A percentile compares a stretch with the other conserved stretches of the same genome.
These are phyloP conservation scores for Oligia strigilis DNA, from an alignment of 2,888 invertebrate species.

Conservation along the genomic window DNA sequence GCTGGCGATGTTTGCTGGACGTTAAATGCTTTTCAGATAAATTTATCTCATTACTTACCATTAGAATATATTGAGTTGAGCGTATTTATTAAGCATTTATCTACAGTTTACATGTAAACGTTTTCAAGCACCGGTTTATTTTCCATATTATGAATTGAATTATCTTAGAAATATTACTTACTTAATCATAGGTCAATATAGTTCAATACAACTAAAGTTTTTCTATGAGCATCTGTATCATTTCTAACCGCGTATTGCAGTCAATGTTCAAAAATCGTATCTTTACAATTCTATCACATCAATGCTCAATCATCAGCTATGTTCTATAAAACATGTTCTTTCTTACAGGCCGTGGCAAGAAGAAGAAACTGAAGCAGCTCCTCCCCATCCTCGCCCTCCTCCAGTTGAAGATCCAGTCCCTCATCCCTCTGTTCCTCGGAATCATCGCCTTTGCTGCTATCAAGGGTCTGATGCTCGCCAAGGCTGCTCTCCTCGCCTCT, in stretches of 20 bases:
- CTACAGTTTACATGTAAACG: not conserved
- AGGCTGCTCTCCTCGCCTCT: conserved; percentile 95
- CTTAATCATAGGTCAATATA: not conserved
- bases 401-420: conserved; percentile 94
- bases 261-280: not conserved
- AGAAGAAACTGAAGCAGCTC: conserved; percentile 94
- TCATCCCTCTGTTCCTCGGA: conserved; percentile 94
- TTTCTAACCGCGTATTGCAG: not conserved
- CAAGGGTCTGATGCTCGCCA: conserved; percentile 96
- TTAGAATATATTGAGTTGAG: not conserved
- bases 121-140: not conserved
- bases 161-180: not conserved
- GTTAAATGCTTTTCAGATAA: conserved; percentile 38
- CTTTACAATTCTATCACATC: not conserved
- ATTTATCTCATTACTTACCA: conserved; percentile 34
- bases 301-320: not conserved
- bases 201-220: not conserved
- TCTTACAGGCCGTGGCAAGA: conserved; percentile 94
- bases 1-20: conserved; percentile 28
- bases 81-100: conserved; percentile 8
- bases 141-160: not conserved
- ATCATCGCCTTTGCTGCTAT: conserved; percentile 94
- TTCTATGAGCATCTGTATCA: not conserved
- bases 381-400: conserved; percentile 94
- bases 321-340: conserved; percentile 42